Evolutionary conservation across 64 coral and sea anemone species (phyloP).

Genomic region (Trachythela sp.): DNA sequence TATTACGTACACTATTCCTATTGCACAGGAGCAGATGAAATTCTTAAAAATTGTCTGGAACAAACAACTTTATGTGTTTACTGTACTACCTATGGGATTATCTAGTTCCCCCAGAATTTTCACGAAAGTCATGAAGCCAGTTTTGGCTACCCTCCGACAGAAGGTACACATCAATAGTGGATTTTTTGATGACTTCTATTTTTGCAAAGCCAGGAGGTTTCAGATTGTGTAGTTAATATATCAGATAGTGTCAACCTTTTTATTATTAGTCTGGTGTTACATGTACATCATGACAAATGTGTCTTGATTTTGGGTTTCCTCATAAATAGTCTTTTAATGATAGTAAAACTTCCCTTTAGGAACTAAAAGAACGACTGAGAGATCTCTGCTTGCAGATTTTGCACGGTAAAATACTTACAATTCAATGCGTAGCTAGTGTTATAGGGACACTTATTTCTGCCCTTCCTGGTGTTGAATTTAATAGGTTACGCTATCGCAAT

Average conservation of each 20-base stretch:
- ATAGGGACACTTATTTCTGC: too few relatives aligned
- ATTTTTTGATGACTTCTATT: slow-evolving; percentile 48
- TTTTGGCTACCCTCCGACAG: slow-evolving; percentile 23
- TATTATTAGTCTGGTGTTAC: slow-evolving; percentile 29
- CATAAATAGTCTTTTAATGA: slow-evolving; percentile 28
- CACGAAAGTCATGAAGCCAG: slow-evolving; percentile 39
- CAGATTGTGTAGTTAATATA: too few relatives aligned
- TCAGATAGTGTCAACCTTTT: too few relatives aligned
- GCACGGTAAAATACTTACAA: neutral
- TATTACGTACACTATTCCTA: slow-evolving; percentile 52
- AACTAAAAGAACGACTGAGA: slow-evolving; percentile 2
- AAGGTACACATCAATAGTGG: slow-evolving; percentile 26
- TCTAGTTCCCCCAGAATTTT: slow-evolving; percentile 55
- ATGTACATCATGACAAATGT: slow-evolving; percentile 45
- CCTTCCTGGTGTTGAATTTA: slow-evolving; percentile 38
- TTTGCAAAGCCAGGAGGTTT: too few relatives aligned
- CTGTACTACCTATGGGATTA: slow-evolving; percentile 29
- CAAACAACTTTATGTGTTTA: slow-evolving; percentile 19
- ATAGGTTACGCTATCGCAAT: slow-evolving; percentile 24
- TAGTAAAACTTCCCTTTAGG: too few relatives aligned
- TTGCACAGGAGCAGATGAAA: slow-evolving; percentile 52
- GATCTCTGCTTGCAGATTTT: slow-evolving; percentile 9
- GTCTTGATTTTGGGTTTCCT: slow-evolving; percentile 49
- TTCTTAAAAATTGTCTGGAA: slow-evolving; percentile 37
- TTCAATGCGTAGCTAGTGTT: neutral